A percentile compares a stretch with the other conserved stretches of the same genome.
These are phyloP conservation scores for Cheilosia vernalis DNA, from an alignment of 2,888 invertebrate genomes.

Conservation along the genomic window DNA sequence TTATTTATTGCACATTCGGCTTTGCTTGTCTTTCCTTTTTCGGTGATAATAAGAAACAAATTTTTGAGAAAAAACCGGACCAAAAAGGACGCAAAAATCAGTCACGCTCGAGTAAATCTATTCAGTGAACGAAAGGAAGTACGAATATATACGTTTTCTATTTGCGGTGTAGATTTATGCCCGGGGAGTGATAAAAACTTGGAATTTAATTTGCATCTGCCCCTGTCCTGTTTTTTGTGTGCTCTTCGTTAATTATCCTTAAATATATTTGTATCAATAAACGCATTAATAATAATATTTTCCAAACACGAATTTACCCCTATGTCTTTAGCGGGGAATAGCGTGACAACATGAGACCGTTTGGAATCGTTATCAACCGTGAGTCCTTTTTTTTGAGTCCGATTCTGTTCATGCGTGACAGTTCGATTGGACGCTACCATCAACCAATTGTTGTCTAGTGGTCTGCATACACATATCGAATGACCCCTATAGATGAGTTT, in stretches of 20 bases:
- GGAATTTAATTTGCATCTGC: slow-evolving; percentile 64
- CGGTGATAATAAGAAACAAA: slow-evolving; percentile 69
- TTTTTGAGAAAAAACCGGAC: slow-evolving; percentile 55
- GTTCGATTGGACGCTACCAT: slow-evolving; percentile 57
- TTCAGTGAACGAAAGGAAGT: slow-evolving; percentile 41
- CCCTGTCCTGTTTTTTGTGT: not conserved
- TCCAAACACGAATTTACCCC: slow-evolving; percentile 22
- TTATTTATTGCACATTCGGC: slow-evolving; percentile 48
- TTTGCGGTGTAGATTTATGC: slow-evolving; percentile 60
- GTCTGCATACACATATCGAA: slow-evolving; percentile 37
- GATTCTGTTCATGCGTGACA: slow-evolving; percentile 49
- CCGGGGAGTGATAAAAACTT: slow-evolving; percentile 55
- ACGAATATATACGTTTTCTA: slow-evolving; percentile 39
- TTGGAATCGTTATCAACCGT: slow-evolving; percentile 32
- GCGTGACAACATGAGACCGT: slow-evolving; percentile 47
- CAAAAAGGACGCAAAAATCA: slow-evolving; percentile 59
- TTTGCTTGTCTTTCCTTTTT: slow-evolving; percentile 40
- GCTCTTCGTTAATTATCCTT: slow-evolving; percentile 52
- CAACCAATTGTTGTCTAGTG: slow-evolving; percentile 17
- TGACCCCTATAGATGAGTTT: slow-evolving; percentile 47
- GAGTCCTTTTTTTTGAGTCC: slow-evolving; percentile 13
- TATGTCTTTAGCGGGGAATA: slow-evolving; percentile 20
- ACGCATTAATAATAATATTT: slow-evolving; percentile 44
- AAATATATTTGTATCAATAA: slow-evolving; percentile 49
- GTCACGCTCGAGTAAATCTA: slow-evolving; percentile 64